Conservation (phyloP, 2,797 vertebrate species). For the Lindbergichthys nudifrons region DNA sequence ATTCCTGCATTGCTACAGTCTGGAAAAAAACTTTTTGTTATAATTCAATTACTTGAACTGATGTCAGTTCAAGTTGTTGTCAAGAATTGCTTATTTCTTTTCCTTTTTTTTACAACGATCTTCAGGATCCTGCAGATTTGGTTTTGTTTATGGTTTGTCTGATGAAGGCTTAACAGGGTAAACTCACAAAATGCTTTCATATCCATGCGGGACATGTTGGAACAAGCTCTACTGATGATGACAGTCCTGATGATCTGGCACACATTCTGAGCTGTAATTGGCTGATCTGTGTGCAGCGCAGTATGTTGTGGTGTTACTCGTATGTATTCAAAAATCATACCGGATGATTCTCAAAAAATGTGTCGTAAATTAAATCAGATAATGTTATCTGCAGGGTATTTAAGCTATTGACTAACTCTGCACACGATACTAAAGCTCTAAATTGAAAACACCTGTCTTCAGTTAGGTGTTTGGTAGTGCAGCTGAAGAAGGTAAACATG, state of each 20-base stretch:
- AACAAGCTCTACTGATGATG: slow-evolving; percentile 7
- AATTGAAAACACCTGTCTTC: slow-evolving; percentile 30
- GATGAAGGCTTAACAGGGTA: not conserved
- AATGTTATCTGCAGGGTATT: slow-evolving; percentile 2
- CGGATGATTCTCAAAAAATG: not conserved
- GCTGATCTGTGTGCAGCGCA: not conserved
- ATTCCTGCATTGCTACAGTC: not conserved
- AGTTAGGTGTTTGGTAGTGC: slow-evolving; percentile 35
- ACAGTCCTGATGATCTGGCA: not conserved
- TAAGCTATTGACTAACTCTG: not conserved
- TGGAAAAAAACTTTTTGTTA: not conserved
- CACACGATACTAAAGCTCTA: not conserved
- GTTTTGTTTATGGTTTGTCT: slow-evolving; percentile 24
- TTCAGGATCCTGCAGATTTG: slow-evolving; percentile 5
- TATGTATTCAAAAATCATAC: not conserved
- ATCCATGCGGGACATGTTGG: not conserved
- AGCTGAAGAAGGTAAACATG: slow-evolving; percentile 52
- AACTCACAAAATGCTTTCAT: not conserved
- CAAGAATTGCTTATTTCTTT: not conserved
- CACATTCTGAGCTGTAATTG: slow-evolving; percentile 5
- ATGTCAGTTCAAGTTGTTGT: not conserved
- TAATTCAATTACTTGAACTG: not conserved
- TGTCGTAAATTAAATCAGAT: not conserved
- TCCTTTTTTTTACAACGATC: not conserved
- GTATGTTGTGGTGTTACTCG: not conserved